These are phyloP conservation scores for Sorex fumeus DNA, from an alignment of 2,113 vertebrate genomes.

Conservation along the genomic window DNA sequence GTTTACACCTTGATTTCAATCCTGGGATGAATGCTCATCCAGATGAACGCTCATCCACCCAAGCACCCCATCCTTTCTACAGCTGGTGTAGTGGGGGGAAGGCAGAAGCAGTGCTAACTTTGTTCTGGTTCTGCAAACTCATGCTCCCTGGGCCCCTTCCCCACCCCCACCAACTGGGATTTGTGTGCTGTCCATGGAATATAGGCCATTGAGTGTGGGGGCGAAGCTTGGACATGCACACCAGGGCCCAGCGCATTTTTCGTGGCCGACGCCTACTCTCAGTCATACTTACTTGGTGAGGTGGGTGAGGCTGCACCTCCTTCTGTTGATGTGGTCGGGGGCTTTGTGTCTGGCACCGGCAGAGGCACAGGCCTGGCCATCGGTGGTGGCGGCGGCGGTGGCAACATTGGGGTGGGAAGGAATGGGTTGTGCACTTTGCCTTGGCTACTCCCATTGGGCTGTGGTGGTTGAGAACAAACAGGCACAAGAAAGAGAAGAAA, in stretches of 20 bases:
- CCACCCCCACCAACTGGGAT: background rate
- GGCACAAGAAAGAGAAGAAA: slow-evolving; percentile 66
- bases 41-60: background rate
- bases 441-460: slow-evolving; percentile 99
- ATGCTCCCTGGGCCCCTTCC: accelerated
- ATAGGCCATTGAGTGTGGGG: background rate
- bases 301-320: slow-evolving; percentile 97
- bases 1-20: background rate
- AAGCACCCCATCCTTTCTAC: background rate
- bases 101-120: background rate
- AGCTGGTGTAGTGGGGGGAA: background rate
- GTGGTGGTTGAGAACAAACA: slow-evolving; percentile 74
- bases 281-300: slow-evolving; percentile 96
- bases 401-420: slow-evolving; percentile 99
- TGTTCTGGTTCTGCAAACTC: background rate
- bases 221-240: background rate
- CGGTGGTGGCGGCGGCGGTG: slow-evolving; percentile 97
- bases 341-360: slow-evolving; percentile 98
- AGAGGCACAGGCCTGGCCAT: slow-evolving; percentile 99
- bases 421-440: slow-evolving; percentile 99
- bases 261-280: slow-evolving; percentile 13
- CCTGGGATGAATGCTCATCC: background rate
- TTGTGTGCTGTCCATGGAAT: background rate
- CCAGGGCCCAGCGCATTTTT: background rate
- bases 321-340: slow-evolving; percentile 96